Evolutionary conservation across 2,113 vertebrate genomes (phyloP).

Genomic region (Macrotis lagotis): DNA sequence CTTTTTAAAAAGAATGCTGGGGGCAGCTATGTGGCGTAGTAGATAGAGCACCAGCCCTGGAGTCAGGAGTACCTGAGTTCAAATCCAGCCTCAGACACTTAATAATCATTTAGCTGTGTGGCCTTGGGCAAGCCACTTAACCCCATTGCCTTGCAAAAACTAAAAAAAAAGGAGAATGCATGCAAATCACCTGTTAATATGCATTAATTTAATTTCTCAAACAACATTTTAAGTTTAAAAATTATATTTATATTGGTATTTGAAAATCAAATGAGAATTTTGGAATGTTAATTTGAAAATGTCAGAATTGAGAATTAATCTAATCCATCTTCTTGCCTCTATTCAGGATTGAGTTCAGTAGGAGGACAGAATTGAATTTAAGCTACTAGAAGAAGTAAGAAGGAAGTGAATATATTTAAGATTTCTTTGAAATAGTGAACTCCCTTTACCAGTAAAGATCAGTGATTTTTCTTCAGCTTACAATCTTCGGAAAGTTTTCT

Average conservation of each 20-base stretch:
- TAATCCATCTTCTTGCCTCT: neutral
- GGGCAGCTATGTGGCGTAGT: too few species aligned
- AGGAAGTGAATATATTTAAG: neutral
- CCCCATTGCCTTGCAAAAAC: too few species aligned
- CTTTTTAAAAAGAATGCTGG: too few species aligned
- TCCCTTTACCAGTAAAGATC: neutral
- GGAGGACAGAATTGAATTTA: neutral
- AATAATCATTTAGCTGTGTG: too few species aligned
- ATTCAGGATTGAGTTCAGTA: neutral
- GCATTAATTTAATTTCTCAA: neutral
- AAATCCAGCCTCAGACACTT: too few species aligned
- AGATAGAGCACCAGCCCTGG: too few species aligned
- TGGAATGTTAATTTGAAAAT: neutral
- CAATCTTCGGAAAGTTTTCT: neutral
- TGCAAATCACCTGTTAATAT: neutral
- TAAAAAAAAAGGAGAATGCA: neutral
- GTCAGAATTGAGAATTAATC: neutral
- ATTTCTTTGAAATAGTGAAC: neutral
- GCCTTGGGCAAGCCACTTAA: too few species aligned
- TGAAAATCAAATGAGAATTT: neutral
- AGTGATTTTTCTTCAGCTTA: neutral
- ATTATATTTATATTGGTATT: neutral
- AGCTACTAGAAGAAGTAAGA: neutral
- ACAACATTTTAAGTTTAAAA: neutral
- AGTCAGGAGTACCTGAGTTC: too few species aligned